Conservation (phyloP, 2,113 vertebrate species). For the Psephotus haematonotus region DNA sequence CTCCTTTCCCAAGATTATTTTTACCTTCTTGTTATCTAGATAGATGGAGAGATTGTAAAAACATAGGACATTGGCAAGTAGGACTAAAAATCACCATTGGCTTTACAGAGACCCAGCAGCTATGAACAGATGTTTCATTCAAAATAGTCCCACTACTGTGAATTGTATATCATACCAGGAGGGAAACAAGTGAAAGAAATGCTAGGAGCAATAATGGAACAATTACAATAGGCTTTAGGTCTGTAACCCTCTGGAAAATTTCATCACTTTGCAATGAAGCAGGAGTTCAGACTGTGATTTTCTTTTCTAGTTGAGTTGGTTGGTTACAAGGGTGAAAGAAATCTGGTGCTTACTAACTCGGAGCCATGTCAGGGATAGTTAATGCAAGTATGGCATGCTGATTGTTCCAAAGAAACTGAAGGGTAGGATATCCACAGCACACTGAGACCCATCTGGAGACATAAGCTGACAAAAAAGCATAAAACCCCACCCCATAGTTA, state of each 20-base stretch:
- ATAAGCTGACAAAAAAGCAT: not conserved
- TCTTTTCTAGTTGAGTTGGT: not conserved
- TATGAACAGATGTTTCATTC: not conserved
- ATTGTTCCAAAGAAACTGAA: not conserved
- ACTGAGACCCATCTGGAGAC: not conserved
- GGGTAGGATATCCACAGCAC: not conserved
- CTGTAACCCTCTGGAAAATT: not conserved
- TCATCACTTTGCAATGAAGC: not conserved
- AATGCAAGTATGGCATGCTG: not conserved
- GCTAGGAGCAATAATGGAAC: not conserved
- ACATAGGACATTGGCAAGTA: not conserved
- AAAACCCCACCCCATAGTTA: not conserved
- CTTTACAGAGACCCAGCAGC: not conserved
- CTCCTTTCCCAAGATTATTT: not conserved
- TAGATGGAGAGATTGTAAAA: not conserved
- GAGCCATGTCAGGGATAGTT: accelerated
- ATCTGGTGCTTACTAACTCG: not conserved
- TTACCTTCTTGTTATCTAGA: not conserved
- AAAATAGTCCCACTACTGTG: not conserved
- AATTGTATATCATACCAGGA: not conserved
- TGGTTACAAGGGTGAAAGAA: not conserved
- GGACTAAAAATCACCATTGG: not conserved
- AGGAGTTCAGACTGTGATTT: not conserved
- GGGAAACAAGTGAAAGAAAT: not conserved
- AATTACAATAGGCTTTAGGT: not conserved